Evolutionary conservation across 2,888 invertebrate species (phyloP).

Genomic region (Eupelmus urozonus): DNA sequence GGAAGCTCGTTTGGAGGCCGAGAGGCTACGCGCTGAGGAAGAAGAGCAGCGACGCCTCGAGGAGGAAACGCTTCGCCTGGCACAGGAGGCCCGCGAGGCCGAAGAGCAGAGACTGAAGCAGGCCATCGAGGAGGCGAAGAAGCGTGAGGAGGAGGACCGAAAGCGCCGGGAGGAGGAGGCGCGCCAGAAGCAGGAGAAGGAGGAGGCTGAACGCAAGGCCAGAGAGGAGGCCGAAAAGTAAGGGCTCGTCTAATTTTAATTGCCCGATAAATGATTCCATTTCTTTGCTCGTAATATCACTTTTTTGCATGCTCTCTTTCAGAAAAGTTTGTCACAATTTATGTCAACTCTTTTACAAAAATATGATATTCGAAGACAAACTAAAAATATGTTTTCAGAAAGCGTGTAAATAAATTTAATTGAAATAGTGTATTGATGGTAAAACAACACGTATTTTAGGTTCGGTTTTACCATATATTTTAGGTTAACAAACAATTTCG

Average conservation of each 20-base stretch:
- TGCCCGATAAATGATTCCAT: no score
- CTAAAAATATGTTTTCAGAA: no score
- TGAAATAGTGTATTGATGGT: no score
- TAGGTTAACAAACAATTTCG: no score
- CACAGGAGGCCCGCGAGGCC: constrained; percentile 87
- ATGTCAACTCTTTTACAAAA: no score
- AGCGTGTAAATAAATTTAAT: no score
- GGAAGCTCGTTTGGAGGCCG: constrained; percentile 86
- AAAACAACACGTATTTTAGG: no score
- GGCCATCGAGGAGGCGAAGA: constrained; percentile 85
- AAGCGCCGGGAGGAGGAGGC: constrained; percentile 84
- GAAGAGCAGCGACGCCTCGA: constrained; percentile 90
- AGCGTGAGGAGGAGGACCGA: constrained; percentile 88
- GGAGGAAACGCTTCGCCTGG: constrained; percentile 87
- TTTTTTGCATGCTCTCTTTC: no score
- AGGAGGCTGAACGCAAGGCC: constrained; percentile 88
- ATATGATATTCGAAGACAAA: no score
- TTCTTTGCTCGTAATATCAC: no score
- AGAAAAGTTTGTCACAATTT: no score
- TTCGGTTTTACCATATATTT: no score
- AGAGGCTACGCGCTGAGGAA: constrained; percentile 86
- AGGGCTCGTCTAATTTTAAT: constrained; percentile 3
- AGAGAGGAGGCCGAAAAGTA: constrained; percentile 90
- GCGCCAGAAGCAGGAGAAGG: constrained; percentile 83
- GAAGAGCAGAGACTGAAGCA: constrained; percentile 91